phyloP scores from a whole-genome alignment of 2,888 invertebrate genomes.

The Adelphocoris suturalis region DNA sequence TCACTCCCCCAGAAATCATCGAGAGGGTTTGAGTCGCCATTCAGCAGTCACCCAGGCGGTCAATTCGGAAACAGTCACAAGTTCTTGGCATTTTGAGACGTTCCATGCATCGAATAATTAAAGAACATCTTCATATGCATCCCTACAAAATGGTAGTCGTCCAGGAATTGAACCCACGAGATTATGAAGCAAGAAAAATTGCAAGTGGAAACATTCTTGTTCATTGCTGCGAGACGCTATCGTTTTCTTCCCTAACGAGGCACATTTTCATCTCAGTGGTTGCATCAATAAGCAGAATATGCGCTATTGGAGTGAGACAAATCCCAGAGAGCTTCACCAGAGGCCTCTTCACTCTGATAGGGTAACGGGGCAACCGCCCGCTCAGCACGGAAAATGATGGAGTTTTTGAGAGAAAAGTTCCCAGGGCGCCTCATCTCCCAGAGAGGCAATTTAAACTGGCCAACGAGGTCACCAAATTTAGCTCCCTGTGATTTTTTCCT shows the following conservation, averaged over 20 bases:
- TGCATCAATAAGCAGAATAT: constrained; percentile 75
- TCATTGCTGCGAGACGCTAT: constrained; percentile 12
- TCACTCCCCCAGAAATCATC: constrained; percentile 37
- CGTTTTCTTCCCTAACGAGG: constrained; percentile 48
- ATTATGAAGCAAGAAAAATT: constrained; percentile 17
- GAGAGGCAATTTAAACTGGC: constrained; percentile 49
- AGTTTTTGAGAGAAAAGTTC: constrained; percentile 59
- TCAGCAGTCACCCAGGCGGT: neutral
- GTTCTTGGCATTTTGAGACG: constrained; percentile 51
- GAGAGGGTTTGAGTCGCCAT: constrained; percentile 7
- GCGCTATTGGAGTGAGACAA: constrained; percentile 53
- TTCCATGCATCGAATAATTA: constrained; percentile 61
- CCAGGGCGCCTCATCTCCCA: constrained; percentile 49
- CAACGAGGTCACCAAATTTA: constrained; percentile 43
- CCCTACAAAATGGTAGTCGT: constrained; percentile 66
- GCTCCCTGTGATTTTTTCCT: constrained; percentile 46
- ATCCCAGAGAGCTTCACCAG: constrained; percentile 65
- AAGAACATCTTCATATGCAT: constrained; percentile 62
- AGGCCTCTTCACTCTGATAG: constrained; percentile 66
- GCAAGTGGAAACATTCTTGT: constrained; percentile 10
- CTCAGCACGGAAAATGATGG: constrained; percentile 46
- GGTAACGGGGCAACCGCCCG: constrained; percentile 34
- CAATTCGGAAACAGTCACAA: too few relatives aligned
- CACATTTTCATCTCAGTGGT: constrained; percentile 75
- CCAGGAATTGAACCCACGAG: constrained; percentile 27